A percentile compares a stretch with the other conserved stretches of the same genome.
Conservation (phyloP, 2,113 vertebrate species). For the Xyliphius kryptos region DNA sequence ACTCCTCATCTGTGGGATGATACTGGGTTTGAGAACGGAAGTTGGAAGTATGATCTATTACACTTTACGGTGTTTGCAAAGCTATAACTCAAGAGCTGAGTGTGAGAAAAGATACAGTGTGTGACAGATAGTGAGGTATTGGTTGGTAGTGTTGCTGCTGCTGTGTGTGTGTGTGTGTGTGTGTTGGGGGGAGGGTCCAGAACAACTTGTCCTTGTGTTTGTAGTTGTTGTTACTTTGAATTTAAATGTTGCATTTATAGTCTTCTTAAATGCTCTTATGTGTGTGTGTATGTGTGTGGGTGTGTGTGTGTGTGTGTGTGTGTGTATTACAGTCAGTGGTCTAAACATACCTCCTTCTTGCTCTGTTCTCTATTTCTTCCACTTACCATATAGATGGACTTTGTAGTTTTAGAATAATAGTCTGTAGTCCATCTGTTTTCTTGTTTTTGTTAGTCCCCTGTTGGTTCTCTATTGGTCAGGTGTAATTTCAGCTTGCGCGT, state of each 20-base stretch:
- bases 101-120: conserved; percentile 2
- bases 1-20: background rate
- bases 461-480: no score
- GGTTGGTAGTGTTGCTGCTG: background rate
- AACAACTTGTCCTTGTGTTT: no score
- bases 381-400: no score
- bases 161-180: conserved; percentile 8
- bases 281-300: background rate
- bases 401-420: no score
- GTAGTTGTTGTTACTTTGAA: background rate
- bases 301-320: no score
- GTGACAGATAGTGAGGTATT: background rate
- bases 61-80: conserved; percentile 24
- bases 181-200: background rate
- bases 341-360: no score
- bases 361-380: no score
- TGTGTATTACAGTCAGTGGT: no score
- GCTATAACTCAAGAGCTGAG: conserved; percentile 8
- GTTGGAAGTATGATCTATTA: background rate
- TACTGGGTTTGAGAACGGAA: background rate
- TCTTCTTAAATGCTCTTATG: no score
- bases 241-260: background rate
- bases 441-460: no score
- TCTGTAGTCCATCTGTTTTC: no score
- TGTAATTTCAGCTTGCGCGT: no score